A percentile compares a stretch with the other conserved stretches of the same genome.
phyloP scores from a whole-genome alignment of 1,140 invertebrate genomes.

The Caenorhabditis remanei region DNA sequence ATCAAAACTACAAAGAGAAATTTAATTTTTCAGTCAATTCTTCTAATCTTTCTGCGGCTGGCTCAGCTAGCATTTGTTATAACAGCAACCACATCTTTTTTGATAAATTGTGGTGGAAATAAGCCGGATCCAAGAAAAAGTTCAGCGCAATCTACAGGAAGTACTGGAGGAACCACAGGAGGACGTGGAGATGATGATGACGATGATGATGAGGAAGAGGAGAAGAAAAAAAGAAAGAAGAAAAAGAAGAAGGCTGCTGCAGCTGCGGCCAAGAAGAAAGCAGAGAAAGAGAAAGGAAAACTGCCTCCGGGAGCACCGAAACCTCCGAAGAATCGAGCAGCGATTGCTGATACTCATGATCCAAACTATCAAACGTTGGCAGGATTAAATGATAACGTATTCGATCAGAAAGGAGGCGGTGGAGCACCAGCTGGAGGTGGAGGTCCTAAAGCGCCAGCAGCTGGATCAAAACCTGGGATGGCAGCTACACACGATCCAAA shows the following conservation, averaged over 20 bases:
- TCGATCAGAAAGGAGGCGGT: conserved; percentile 21
- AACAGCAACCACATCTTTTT: too few species aligned
- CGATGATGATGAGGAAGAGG: conserved; percentile 9
- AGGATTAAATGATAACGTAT: conserved; percentile 39
- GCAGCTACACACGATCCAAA: conserved; percentile 50
- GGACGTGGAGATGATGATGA: conserved; percentile 16
- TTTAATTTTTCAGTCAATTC: neutral
- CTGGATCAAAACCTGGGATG: conserved; percentile 32
- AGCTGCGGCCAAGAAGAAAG: neutral
- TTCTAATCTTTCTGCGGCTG: neutral
- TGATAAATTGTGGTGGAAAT: neutral
- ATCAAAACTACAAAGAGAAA: neutral
- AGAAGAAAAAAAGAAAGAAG: neutral
- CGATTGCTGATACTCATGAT: conserved; percentile 50
- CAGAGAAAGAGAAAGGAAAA: conserved; percentile 17
- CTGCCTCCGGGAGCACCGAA: conserved; percentile 21
- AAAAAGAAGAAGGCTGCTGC: neutral
- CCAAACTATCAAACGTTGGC: conserved; percentile 52
- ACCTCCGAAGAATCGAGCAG: conserved; percentile 38
- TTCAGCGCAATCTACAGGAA: neutral
- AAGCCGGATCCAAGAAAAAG: neutral
- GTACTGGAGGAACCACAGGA: neutral
- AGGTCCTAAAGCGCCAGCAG: conserved; percentile 13
- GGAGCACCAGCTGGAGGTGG: neutral
- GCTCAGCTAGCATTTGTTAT: neutral